phyloP scores from a whole-genome alignment of 2,797 vertebrate genomes.

The Aselliscus stoliczkanus region DNA sequence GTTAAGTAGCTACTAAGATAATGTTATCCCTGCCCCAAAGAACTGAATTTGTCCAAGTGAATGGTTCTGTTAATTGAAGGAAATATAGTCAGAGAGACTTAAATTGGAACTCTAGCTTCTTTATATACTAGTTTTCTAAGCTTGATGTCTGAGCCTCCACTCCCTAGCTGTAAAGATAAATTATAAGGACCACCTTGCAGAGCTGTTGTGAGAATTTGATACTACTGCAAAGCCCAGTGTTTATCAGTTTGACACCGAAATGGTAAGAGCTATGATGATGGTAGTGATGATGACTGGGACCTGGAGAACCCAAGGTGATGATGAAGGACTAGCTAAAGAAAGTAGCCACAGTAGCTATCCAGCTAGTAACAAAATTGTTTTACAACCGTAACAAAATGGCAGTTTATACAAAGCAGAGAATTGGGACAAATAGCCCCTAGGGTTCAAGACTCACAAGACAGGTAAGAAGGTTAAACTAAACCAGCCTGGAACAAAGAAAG shows the following conservation, averaged over 20 bases:
- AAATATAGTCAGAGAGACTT: neutral
- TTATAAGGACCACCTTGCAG: neutral
- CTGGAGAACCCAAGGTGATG: neutral
- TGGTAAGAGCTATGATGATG: neutral
- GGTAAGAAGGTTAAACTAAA: neutral
- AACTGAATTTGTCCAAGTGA: neutral
- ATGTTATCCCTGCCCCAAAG: neutral
- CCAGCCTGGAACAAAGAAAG: neutral
- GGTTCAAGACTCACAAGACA: neutral
- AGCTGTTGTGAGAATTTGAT: neutral
- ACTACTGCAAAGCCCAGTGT: neutral
- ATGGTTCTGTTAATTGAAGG: neutral
- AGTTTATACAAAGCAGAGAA: neutral
- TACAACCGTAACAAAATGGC: neutral
- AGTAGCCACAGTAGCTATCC: neutral
- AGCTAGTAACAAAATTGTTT: neutral
- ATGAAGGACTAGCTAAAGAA: neutral
- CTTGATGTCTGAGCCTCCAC: neutral
- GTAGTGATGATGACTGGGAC: neutral
- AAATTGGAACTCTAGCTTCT: conserved; percentile 22
- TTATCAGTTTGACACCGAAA: neutral
- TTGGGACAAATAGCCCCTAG: neutral
- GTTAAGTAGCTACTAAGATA: neutral
- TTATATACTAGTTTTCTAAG: neutral
- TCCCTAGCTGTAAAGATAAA: neutral